phyloP scores from a whole-genome alignment of 2,888 invertebrate species.

The Oscheius sp. region DNA sequence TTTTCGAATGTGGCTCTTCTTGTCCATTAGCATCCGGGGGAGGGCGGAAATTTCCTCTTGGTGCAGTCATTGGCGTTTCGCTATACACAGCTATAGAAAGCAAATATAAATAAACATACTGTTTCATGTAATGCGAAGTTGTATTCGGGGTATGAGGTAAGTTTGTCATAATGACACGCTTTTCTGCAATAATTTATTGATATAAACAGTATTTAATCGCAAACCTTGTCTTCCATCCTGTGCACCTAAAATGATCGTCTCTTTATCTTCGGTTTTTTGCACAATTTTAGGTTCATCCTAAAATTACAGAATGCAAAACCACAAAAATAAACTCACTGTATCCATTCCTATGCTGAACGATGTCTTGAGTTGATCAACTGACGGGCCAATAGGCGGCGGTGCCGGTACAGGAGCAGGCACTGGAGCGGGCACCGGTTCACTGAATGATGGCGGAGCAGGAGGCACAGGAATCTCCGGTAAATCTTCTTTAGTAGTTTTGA shows the following conservation, averaged over 20 bases:
- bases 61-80: background rate
- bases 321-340: constrained; percentile 18
- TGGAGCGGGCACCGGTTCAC: background rate
- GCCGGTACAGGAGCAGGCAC: background rate
- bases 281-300: constrained; percentile 22
- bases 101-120: background rate
- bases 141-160: background rate
- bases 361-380: constrained; percentile 12
- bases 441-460: background rate
- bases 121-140: constrained; percentile 3
- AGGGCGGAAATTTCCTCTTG: background rate
- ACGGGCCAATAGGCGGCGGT: background rate
- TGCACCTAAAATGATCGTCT: constrained; percentile 1
- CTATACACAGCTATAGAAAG: background rate
- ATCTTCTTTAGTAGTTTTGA: constrained; percentile 29
- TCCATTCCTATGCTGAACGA: constrained; percentile 34
- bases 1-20: constrained; percentile 7
- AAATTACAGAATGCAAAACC: constrained; percentile 1
- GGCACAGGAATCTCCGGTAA: constrained; percentile 26
- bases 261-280: constrained; percentile 14
- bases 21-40: background rate
- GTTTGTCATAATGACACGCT: background rate
- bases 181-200: background rate
- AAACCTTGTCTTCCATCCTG: background rate
- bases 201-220: background rate